Base-by-base conservation (phyloP, 1,140 invertebrate genomes). In the Amyelois transitella region DNA sequence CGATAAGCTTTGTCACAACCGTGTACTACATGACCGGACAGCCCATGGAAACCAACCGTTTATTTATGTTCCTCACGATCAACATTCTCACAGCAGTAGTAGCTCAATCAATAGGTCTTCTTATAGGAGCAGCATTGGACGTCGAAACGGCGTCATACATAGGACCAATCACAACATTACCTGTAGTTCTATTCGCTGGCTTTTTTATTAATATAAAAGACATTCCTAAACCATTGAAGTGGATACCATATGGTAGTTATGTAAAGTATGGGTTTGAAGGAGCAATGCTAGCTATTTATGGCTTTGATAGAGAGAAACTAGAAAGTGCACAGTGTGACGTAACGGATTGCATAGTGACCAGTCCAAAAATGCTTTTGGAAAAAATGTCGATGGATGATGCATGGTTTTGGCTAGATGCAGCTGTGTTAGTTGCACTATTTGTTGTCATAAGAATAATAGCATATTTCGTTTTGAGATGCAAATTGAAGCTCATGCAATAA, bases 11-110 rank as follows among this genome's bases (percentile, higher is more conserved):
- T 77, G 94, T 96, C 21, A 91, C 95, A 61, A 96, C 98, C 58
- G 96, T 98, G 0, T 99, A 99, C 88, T 98, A 96, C 88, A 94
- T 99, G 92, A 98, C 97, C 38, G 94, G 94, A 2, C 98, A 99
- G 81, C 97, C 97, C 10, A 92, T 94, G 75, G 96, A 98, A 72
- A 90, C 92, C 21, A 91, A 93, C 44, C 91, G 97, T 21, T 96
- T 98, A 75, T 87, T 94, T 0, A 96, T 97, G 92, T 97, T 98
- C 74, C 90, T 96, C 4, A 91, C 93, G 6, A 95, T 98, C 72
- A 94, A 95, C 60, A 94, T 96, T 54, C 91, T 98, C 43, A 97
- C 96, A 20, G 95, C 96, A 1, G 88, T 99, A 6, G 96, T 98
- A 18, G 94, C 96, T 4, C 97, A 99, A 86, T 97, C 96, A 18